Base-by-base conservation (phyloP, 2,113 vertebrate genomes). In the Rafetus swinhoei region DNA sequence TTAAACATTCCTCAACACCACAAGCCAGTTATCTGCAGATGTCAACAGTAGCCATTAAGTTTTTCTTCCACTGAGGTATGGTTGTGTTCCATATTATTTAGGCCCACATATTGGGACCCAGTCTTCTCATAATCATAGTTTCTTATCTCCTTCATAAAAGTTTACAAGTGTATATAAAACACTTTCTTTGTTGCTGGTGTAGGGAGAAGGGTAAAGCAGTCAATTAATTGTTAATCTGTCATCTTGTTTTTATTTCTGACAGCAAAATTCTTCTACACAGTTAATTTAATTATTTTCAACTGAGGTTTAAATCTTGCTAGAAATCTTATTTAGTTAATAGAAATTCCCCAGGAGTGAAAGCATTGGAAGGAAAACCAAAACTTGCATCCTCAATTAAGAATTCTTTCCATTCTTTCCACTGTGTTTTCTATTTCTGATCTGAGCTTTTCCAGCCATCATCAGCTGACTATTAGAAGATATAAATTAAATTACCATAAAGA, bases 211-310 rank as follows among this genome's bases (percentile, higher is more conserved):
- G 74, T 80, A 77, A 88, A 55, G 65, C 52, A 93, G 90, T 92
- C 74, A 84, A 86, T 93, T 79, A 82, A 91, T 84, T 65, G 9
- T 92, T 94, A 88, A 92, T 90, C 82, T 90, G 81, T 29, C 83
- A 86, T 93, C 79, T 85, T 39, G n/a, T 39, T 85, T 50, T 89
- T 77, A 77, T 77, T 77, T 27, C 87, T 86, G 93, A 86, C 94
- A 93, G 94, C 94, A 93, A 11, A 90, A 7, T n/a, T 56, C 94
- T 93, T 92, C 0, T 0, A 79, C 88, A 88, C 72, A 92, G 83
- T 82, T 93, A 95, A 97, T 93, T 86, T 82, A 87, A 95, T 95
- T 95, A 88, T 89, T 95, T 96, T 95, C 93, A 94, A 89, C 39
- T 12, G 59, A 90, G 22, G 72, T 3, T 89, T 96, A 90, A 95